Evolutionary conservation across 1,140 invertebrate species (phyloP).

Genomic region (Latrodectus geometricus): DNA sequence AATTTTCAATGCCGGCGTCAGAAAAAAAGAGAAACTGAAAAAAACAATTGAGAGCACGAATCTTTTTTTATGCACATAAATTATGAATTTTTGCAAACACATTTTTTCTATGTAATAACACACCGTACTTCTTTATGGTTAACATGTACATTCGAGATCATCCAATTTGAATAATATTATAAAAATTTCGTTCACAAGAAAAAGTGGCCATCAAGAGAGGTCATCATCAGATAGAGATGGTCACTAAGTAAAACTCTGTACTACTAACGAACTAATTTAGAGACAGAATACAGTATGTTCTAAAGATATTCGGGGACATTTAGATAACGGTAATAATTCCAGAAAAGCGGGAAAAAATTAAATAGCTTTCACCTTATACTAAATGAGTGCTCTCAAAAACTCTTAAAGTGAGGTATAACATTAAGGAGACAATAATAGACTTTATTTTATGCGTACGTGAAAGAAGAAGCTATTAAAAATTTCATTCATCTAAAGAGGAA

Average conservation of each 20-base stretch:
- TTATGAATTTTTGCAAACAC: too few relatives aligned
- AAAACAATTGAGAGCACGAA: too few relatives aligned
- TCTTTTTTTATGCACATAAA: too few relatives aligned
- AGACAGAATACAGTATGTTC: background rate
- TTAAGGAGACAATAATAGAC: background rate
- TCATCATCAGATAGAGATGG: background rate
- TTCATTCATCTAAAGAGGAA: background rate
- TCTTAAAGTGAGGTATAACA: background rate
- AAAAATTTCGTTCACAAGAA: background rate
- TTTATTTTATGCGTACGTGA: background rate
- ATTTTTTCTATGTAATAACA: too few relatives aligned
- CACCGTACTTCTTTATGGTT: too few relatives aligned
- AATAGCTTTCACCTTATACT: background rate
- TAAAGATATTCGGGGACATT: background rate
- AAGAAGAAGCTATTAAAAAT: background rate
- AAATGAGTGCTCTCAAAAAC: background rate
- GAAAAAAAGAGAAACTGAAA: too few relatives aligned
- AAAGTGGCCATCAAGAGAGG: background rate
- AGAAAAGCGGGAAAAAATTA: background rate
- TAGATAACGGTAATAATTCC: background rate
- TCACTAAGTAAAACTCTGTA: background rate
- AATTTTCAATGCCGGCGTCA: too few relatives aligned
- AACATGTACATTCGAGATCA: too few relatives aligned
- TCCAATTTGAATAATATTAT: background rate
- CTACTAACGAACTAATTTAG: background rate